Base-by-base conservation (phyloP, 2,797 vertebrate species). In the Meda fulgida region DNA sequence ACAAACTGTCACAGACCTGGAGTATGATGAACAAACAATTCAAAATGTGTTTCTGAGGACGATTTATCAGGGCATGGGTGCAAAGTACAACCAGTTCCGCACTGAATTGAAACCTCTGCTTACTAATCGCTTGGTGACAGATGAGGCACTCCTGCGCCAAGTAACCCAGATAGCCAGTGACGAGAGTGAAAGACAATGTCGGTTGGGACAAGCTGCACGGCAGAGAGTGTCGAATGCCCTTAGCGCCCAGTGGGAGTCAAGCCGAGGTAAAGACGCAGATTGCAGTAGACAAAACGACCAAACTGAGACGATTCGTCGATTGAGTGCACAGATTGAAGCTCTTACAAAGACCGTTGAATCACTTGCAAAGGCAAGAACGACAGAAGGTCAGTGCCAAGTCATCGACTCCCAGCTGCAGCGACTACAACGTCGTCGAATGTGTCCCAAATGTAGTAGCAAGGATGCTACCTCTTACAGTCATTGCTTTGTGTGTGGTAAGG, bases 41-140 rank as follows among this genome's bases (percentile, higher is more conserved):
- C 46, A 75, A 51, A 75, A 75, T 75, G 43, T 75, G n/a, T 31
- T 73, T 73, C 46, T 48, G n/a, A 51, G 71, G 18, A 73, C 43
- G 7, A 51, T 75, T 53, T 75, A 75, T 51, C 46, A 75, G 72
- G 72, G 72, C 43, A 75, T 53, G 29, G 46, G 4, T 3, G 18
- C 48, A 7, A 75, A 75, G 46, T 75, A 43, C 29, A 75, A 75
- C 16, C 16, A 51, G 1, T 23, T 75, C 3, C 14, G 29, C 10
- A 75, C 10, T 0, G 73, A 55, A n/a, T 16, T 76, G 5, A 76
- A 76, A 76, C 73, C 48, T 0, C 48, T 76, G 31, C 73, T 36
- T 23, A 53, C 18, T 0, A 76, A 76, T 29, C 0, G n/a, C n/a
- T n/a, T n/a, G n/a, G n/a, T n/a, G n/a, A n/a, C n/a, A n/a, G n/a